Evolutionary conservation across 2,888 invertebrate genomes (phyloP).

Genomic region (Drosophila rellima): DNA sequence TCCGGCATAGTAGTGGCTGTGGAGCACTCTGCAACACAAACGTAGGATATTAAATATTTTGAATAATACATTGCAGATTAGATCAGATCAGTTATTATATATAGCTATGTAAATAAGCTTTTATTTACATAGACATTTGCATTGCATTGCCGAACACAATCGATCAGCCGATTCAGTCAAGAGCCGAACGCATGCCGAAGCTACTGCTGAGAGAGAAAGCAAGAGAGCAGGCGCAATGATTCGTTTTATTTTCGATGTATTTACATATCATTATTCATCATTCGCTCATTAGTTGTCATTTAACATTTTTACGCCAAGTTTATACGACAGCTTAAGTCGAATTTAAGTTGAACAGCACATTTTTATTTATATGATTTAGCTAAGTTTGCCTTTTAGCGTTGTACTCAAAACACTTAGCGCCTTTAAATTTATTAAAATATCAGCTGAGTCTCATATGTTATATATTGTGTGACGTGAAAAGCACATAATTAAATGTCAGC

Average conservation of each 20-base stretch:
- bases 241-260: neutral
- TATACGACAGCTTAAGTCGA: neutral
- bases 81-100: neutral
- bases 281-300: neutral
- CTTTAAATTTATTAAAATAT: neutral
- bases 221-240: neutral
- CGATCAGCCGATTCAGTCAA: neutral
- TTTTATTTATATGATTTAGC: too few relatives aligned
- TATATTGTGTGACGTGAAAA: neutral
- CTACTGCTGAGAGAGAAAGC: neutral
- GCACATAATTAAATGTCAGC: neutral
- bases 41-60: neutral
- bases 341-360: neutral
- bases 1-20: constrained; percentile 78
- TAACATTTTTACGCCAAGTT: neutral
- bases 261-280: too few relatives aligned
- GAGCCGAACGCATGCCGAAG: neutral
- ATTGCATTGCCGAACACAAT: neutral
- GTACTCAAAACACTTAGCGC: neutral
- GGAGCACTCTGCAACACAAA: constrained; percentile 47
- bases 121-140: neutral
- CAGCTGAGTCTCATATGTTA: neutral
- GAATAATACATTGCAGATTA: constrained; percentile 1
- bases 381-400: too few relatives aligned
- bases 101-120: neutral